These are phyloP conservation scores for Dysdera silvatica DNA, from an alignment of 1,140 invertebrate species.

Conservation along the genomic window DNA sequence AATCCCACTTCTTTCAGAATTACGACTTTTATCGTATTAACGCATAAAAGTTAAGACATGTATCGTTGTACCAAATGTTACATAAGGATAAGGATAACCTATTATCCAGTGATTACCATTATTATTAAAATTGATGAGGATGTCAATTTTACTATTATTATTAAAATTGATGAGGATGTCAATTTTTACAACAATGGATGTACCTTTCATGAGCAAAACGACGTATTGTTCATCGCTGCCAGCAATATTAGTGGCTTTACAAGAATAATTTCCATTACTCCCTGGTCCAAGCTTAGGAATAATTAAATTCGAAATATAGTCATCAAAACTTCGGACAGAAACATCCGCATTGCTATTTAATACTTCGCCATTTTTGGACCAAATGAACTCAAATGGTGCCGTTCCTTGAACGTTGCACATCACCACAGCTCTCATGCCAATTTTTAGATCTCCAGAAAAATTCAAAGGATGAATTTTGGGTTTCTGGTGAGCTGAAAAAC, in stretches of 20 bases:
- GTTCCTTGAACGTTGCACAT: slow-evolving; percentile 41
- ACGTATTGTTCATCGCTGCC: slow-evolving; percentile 13
- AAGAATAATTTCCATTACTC: slow-evolving; percentile 16
- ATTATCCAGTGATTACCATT: no score
- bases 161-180: no score
- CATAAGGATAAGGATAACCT: no score
- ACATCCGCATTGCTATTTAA: slow-evolving; percentile 39
- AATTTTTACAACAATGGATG: no score
- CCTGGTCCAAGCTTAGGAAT: not conserved
- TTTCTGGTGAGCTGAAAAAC: not conserved
- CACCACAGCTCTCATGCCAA: slow-evolving; percentile 56
- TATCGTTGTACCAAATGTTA: no score
- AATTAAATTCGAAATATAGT: not conserved
- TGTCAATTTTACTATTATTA: no score
- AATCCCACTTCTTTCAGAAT: no score
- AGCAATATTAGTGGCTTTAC: not conserved
- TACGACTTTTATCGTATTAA: no score
- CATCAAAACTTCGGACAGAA: not conserved
- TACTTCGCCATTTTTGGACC: slow-evolving; percentile 26
- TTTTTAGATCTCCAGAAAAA: slow-evolving; percentile 50
- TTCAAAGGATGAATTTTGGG: slow-evolving; percentile 28
- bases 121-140: no score
- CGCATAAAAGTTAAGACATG: no score
- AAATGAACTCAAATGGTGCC: slow-evolving; percentile 25
- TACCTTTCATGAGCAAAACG: slow-evolving; percentile 19